Conservation (phyloP, 2,797 vertebrate species). For the Gymnopithys bicolor region DNA sequence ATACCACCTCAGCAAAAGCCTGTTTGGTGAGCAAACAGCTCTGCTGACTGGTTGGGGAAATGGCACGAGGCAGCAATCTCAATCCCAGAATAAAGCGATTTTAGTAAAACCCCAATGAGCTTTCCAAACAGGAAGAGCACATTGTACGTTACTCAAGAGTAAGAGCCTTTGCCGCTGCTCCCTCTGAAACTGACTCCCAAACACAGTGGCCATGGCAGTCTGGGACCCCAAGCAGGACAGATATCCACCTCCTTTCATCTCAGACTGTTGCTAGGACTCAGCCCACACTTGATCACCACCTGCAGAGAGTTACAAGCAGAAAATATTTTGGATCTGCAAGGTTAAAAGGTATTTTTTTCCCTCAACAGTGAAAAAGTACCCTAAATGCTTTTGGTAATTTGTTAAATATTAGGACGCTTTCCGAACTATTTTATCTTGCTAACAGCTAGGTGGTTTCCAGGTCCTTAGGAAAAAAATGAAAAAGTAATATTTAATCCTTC, state of each 20-base stretch:
- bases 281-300: background rate
- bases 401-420: background rate
- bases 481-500: background rate
- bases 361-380: background rate
- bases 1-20: background rate
- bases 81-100: background rate
- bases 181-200: background rate
- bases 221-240: accelerated
- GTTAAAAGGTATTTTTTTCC: background rate
- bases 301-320: background rate
- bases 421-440: background rate
- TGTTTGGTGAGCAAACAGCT: background rate
- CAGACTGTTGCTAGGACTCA: background rate
- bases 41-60: background rate
- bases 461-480: background rate
- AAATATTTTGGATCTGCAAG: background rate
- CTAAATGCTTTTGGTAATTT: background rate
- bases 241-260: background rate
- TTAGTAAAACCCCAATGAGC: background rate
- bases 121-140: background rate
- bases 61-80: background rate
- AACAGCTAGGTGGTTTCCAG: background rate
- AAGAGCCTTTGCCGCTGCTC: background rate
- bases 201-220: accelerated
- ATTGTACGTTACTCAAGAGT: background rate